Conservation (phyloP, 2,113 vertebrate species). For the Xenopus tropicalis region DNA sequence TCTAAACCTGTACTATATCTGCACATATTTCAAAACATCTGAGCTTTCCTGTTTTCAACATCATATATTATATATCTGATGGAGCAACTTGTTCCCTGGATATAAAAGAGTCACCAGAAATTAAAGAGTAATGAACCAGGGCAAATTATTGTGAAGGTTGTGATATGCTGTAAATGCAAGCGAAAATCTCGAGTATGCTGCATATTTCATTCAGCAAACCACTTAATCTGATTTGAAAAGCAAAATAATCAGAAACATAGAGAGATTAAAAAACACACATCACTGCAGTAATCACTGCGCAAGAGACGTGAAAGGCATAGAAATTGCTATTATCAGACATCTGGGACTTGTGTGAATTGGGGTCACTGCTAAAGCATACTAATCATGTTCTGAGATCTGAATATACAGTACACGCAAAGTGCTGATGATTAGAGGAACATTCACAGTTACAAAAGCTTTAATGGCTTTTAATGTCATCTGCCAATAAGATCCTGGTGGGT, state of each 20-base stretch:
- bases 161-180: slow-evolving; percentile 1
- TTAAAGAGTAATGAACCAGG: slow-evolving; percentile 22
- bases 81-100: slow-evolving; percentile 17
- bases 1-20: too few species aligned
- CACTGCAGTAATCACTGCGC: slow-evolving; percentile 17
- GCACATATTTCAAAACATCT: too few species aligned
- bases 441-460: too few species aligned
- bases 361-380: slow-evolving; percentile 29
- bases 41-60: too few species aligned
- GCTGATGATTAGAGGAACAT: too few species aligned
- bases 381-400: slow-evolving; percentile 16
- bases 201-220: slow-evolving; percentile 38
- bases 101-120: not conserved
- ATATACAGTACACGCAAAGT: slow-evolving; percentile 1
- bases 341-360: slow-evolving; percentile 27
- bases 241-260: slow-evolving; percentile 35
- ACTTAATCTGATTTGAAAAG: slow-evolving; percentile 36
- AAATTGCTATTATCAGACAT: slow-evolving; percentile 2
- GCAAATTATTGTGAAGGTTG: slow-evolving; percentile 31
- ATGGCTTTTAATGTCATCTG: too few species aligned
- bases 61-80: too few species aligned
- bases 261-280: slow-evolving; percentile 12
- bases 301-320: slow-evolving; percentile 27
- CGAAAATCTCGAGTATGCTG: slow-evolving; percentile 15
- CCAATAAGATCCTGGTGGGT: too few species aligned